Percentiles rank a stretch among this genome's conserved stretches.
Evolutionary conservation across 2,797 vertebrate genomes (phyloP).

Genomic region (Synaphobranchus kaupii): DNA sequence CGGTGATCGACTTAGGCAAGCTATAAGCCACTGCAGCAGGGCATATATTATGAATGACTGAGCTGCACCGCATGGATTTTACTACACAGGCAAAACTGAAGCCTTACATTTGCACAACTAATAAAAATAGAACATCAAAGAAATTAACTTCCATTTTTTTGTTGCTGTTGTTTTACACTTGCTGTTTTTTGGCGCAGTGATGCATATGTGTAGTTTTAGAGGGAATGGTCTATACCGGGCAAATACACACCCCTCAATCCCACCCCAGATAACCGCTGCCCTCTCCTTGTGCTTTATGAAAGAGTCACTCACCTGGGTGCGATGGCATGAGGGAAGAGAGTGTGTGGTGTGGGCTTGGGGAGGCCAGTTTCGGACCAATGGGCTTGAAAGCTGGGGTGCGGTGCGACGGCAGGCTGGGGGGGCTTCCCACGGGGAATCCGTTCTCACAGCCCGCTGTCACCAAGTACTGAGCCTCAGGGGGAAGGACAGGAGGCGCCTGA

Average conservation of each 20-base stretch:
- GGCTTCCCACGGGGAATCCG: constrained; percentile 61
- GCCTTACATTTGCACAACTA: background rate
- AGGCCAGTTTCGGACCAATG: constrained; percentile 63
- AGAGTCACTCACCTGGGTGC: constrained; percentile 67
- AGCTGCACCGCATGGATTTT: background rate
- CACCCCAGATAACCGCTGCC: background rate
- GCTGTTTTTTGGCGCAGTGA: background rate
- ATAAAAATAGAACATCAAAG: background rate
- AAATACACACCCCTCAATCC: background rate
- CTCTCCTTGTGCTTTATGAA: background rate
- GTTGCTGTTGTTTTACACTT: background rate
- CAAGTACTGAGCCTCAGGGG: constrained; percentile 73
- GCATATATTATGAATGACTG: background rate
- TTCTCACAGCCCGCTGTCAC: constrained; percentile 70
- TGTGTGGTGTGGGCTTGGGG: constrained; percentile 57
- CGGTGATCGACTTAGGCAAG: background rate
- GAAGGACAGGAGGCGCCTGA: constrained; percentile 74
- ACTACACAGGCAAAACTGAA: background rate
- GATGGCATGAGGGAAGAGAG: constrained; percentile 66
- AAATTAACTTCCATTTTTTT: background rate
- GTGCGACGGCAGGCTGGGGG: constrained; percentile 61
- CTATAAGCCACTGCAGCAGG: background rate
- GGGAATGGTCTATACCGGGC: background rate
- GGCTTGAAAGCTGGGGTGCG: constrained; percentile 72
- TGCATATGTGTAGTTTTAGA: background rate